A percentile compares a stretch with the other conserved stretches of the same genome.
Evolutionary conservation across 2,113 vertebrate genomes (phyloP).

Genomic region (Cheirogaleus medius): DNA sequence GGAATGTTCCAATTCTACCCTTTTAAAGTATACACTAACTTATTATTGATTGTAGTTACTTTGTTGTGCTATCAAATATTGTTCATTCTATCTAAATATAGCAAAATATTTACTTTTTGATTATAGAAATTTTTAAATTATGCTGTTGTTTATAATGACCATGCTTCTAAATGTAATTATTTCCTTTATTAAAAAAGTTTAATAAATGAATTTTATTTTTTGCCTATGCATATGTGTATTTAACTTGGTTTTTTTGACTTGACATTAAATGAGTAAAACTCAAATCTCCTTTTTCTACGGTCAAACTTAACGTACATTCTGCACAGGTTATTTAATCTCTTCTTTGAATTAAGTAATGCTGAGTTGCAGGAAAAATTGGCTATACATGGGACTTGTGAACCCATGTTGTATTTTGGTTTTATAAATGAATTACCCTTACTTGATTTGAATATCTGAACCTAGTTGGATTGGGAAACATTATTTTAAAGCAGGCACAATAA

Average conservation of each 20-base stretch:
- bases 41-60: too few species aligned
- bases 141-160: neutral
- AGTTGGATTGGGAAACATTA: neutral
- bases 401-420: slow-evolving; percentile 42
- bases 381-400: slow-evolving; percentile 26
- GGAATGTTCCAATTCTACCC: too few species aligned
- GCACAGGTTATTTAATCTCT: neutral
- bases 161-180: slow-evolving; percentile 4
- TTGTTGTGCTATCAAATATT: too few species aligned
- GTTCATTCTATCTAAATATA: neutral
- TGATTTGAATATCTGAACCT: neutral
- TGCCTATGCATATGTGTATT: neutral
- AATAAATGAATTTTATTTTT: slow-evolving; percentile 43
- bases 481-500: slow-evolving; percentile 22
- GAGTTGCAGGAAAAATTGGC: neutral
- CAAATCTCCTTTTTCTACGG: neutral
- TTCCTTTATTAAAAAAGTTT: slow-evolving; percentile 53
- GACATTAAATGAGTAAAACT: slow-evolving; percentile 36
- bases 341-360: neutral
- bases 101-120: neutral
- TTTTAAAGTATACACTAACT: too few species aligned
- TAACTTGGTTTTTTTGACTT: slow-evolving; percentile 49
- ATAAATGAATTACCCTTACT: slow-evolving; percentile 29
- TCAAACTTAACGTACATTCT: neutral
- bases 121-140: neutral